Evolutionary conservation across 2,888 invertebrate genomes (phyloP).

Genomic region (Mechanitis mazaeus): DNA sequence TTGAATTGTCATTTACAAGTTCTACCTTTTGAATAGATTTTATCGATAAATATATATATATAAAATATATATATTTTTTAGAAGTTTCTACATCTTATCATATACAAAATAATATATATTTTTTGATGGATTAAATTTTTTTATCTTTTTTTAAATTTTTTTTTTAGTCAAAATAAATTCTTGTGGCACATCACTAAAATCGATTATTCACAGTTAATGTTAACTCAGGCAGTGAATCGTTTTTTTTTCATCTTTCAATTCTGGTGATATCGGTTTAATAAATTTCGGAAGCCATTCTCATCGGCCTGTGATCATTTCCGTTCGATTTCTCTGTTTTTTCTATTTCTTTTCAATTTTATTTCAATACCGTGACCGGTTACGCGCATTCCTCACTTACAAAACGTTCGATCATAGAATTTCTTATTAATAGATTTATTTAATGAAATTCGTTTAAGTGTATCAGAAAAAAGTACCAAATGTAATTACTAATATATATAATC

Average conservation of each 20-base stretch:
- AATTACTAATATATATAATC: too few species aligned
- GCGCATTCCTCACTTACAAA: conserved; percentile 63
- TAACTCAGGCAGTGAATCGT: conserved; percentile 55
- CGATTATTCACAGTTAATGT: conserved; percentile 36
- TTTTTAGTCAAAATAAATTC: not conserved
- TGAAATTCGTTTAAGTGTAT: not conserved
- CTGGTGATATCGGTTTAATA: conserved; percentile 73
- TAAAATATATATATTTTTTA: too few species aligned
- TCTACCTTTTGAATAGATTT: conserved; percentile 22
- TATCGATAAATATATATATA: conserved; percentile 32
- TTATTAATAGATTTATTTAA: conserved; percentile 28
- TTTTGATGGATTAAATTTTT: too few species aligned
- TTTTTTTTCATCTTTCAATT: conserved; percentile 71
- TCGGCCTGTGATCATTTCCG: conserved; percentile 67
- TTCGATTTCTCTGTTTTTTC: conserved; percentile 44
- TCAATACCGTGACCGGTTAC: conserved; percentile 48
- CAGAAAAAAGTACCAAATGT: conserved; percentile 14
- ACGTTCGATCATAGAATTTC: conserved; percentile 47
- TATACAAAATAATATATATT: too few species aligned
- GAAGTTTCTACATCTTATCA: too few species aligned
- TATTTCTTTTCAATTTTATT: conserved; percentile 42
- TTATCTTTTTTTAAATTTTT: not conserved
- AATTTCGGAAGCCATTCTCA: conserved; percentile 66
- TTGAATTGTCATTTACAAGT: conserved; percentile 66
- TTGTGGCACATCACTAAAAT: conserved; percentile 27